Evolutionary conservation across 2,797 vertebrate species (phyloP), one percentile per base, ranked within the genome.

Genomic region (Enteromius argenteus): DNA sequence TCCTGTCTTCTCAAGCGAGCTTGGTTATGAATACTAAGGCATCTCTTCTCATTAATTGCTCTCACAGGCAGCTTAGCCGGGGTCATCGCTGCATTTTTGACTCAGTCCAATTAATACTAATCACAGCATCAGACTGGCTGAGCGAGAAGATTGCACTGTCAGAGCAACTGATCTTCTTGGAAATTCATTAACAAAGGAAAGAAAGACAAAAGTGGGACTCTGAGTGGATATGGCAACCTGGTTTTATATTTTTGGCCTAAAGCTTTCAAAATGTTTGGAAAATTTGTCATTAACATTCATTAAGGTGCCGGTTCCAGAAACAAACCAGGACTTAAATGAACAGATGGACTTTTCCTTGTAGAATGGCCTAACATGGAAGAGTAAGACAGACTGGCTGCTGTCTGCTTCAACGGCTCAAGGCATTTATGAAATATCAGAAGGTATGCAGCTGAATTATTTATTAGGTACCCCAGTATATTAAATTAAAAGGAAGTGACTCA

Each of bases 401-500:
- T 73, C 78, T 53, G 58, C 37, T 80, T 80, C 81, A 80, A 44
- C 51, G 78, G 88, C 80, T 86, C 78, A 56, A 32, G 82, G 85
- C 76, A 56, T 85, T 81, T 23, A 30, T 77, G 78, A 80, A 85
- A 89, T 84, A 83, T 84, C 83, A 86, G 73, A 85, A 78, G 82
- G 85, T 87, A 80, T 27, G 56, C 81, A 82, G 39, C 35, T 89
- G 87, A 82, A 86, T 87, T 82, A 88, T 84, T 81, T 80, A 87
- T 85, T 58, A 78, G 72, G 15, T 66, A 81, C 39, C 67, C 73
- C 37, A 76, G 86, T 85, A 86, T 86, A 87, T 88, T 88, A 84
- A 87, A 88, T 89, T 87, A 88, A 53, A 81, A 81, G 79, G 78
- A 84, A 80, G 82, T 83, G 86, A 79, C 79, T 84, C 64, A 80